Evolutionary conservation across 2,888 invertebrate genomes (phyloP).

Genomic region (Atethmia centrago): DNA sequence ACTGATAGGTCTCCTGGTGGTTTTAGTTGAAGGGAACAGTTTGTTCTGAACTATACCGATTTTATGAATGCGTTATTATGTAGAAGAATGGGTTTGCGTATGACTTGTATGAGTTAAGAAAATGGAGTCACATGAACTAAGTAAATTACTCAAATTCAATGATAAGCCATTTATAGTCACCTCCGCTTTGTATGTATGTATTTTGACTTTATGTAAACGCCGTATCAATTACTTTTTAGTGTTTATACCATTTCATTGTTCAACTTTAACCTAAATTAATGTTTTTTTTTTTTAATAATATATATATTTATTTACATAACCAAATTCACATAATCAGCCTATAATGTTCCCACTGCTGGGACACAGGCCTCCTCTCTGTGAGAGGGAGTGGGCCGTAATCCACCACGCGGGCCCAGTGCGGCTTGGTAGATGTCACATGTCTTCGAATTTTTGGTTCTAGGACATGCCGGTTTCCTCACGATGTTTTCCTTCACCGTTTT

Average conservation of each 20-base stretch:
- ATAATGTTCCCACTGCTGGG: too few relatives aligned
- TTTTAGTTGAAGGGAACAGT: conserved; percentile 24
- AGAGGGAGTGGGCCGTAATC: too few relatives aligned
- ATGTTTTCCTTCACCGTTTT: too few relatives aligned
- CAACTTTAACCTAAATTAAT: not conserved
- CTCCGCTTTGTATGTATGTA: not conserved
- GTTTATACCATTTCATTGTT: not conserved
- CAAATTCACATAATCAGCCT: too few relatives aligned
- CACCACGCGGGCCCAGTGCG: too few relatives aligned
- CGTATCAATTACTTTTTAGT: not conserved
- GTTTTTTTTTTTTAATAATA: too few relatives aligned
- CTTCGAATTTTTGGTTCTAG: too few relatives aligned
- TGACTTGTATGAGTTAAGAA: not conserved
- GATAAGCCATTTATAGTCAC: not conserved
- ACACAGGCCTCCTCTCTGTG: too few relatives aligned
- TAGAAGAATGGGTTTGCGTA: not conserved
- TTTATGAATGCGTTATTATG: not conserved
- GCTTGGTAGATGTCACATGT: too few relatives aligned
- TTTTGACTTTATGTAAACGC: not conserved
- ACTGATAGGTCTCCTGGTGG: conserved; percentile 29
- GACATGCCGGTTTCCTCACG: too few relatives aligned
- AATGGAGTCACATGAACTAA: too few relatives aligned
- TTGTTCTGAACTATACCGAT: conserved; percentile 19
- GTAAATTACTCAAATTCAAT: not conserved
- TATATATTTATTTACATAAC: too few relatives aligned